Conservation (phyloP, 2,888 invertebrate species). For the Sphaerolaimus hirsutus region DNA sequence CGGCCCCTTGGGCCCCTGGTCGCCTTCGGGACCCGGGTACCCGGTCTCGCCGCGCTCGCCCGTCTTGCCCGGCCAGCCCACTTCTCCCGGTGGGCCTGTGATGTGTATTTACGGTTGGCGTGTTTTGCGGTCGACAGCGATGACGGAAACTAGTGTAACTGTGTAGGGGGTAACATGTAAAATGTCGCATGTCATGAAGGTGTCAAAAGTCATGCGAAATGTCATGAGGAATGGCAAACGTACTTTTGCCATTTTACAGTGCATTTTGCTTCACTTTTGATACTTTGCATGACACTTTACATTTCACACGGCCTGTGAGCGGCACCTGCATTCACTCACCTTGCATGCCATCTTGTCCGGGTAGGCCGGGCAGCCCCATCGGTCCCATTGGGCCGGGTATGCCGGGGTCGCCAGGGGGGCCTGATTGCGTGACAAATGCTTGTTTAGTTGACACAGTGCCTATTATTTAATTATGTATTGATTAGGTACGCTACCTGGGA, state of each 20-base stretch:
- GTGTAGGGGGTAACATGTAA: conserved; percentile 18
- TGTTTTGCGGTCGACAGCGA: too few relatives aligned
- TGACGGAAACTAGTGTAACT: too few relatives aligned
- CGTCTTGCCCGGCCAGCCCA: conserved; percentile 19
- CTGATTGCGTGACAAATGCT: too few relatives aligned
- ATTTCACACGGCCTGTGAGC: neutral
- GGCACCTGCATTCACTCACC: conserved; percentile 1
- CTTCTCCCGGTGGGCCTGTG: conserved; percentile 8
- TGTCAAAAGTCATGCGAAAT: too few relatives aligned
- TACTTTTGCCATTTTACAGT: too few relatives aligned
- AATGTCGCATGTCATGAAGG: too few relatives aligned
- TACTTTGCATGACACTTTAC: too few relatives aligned
- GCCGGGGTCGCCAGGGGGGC: conserved; percentile 23
- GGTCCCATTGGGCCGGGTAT: conserved; percentile 22
- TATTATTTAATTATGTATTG: neutral
- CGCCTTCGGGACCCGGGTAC: conserved; percentile 12
- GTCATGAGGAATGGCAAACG: too few relatives aligned
- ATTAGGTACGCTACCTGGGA: conserved; percentile 3
- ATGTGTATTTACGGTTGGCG: neutral
- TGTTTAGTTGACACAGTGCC: too few relatives aligned
- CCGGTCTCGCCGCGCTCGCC: conserved; percentile 20
- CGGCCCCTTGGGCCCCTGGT: conserved; percentile 17
- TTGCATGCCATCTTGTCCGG: conserved; percentile 6
- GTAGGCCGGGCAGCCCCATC: conserved; percentile 11
- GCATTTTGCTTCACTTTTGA: too few relatives aligned